A percentile compares a stretch with the other conserved stretches of the same genome.
Evolutionary conservation across 2,113 vertebrate genomes (phyloP).

Genomic region (Eonycteris spelaea): DNA sequence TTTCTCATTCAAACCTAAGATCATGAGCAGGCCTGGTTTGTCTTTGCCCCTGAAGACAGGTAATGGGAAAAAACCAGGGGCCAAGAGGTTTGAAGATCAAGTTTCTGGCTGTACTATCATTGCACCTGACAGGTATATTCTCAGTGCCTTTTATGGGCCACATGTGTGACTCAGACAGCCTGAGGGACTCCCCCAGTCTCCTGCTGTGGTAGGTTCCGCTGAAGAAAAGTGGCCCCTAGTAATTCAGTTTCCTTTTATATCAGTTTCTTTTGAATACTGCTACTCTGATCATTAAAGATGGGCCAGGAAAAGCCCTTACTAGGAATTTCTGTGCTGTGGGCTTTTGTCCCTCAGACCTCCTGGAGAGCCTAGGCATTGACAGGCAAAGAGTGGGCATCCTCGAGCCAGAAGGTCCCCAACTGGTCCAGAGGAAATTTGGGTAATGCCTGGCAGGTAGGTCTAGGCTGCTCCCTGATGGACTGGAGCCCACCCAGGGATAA

Average conservation of each 20-base stretch:
- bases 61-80: background rate
- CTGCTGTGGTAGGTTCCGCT: background rate
- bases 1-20: background rate
- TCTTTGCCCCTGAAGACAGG: background rate
- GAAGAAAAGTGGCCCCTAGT: background rate
- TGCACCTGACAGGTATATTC: background rate
- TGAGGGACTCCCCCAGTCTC: conserved; percentile 11
- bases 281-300: background rate
- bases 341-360: background rate
- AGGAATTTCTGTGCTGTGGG: background rate
- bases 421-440: background rate
- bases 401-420: accelerated
- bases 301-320: background rate
- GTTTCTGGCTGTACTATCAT: background rate
- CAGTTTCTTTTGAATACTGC: background rate
- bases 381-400: background rate
- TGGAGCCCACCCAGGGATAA: background rate
- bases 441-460: background rate
- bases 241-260: background rate
- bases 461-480: accelerated
- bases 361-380: background rate
- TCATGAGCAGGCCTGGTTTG: background rate
- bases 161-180: background rate
- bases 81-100: background rate
- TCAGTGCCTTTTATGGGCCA: background rate